phyloP scores from a whole-genome alignment of 2,797 vertebrate species.

The Argya squamiceps region DNA sequence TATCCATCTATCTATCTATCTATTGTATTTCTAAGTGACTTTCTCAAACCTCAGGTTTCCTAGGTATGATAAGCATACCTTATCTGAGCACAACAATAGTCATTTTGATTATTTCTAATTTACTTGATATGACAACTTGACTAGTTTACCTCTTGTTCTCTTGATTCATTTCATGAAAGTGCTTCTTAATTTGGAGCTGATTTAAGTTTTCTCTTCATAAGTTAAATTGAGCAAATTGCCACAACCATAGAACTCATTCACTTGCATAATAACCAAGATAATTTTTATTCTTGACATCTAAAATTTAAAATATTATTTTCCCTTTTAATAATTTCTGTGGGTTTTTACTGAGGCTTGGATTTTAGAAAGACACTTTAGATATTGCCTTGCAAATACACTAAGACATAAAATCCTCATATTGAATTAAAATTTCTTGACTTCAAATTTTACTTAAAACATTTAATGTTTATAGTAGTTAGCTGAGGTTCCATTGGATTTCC shows the following conservation, averaged over 20 bases:
- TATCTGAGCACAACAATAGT: not conserved
- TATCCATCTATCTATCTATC: no score
- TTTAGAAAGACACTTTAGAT: not conserved
- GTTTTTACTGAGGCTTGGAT: not conserved
- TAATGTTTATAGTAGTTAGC: not conserved
- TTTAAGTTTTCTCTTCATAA: not conserved
- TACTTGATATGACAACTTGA: not conserved
- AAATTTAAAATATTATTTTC: not conserved
- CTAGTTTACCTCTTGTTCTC: not conserved
- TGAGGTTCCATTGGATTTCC: not conserved
- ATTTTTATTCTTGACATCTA: not conserved
- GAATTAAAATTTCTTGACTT: not conserved
- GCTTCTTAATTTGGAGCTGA: not conserved
- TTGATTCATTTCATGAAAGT: not conserved
- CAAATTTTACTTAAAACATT: not conserved
- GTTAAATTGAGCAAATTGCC: not conserved
- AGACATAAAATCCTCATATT: not conserved
- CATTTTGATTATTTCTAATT: not conserved
- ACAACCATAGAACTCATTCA: not conserved
- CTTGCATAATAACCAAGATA: not conserved
- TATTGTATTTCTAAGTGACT: not conserved
- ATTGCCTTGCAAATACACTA: not conserved
- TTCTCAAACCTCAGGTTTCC: not conserved
- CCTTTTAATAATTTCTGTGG: not conserved
- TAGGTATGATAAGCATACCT: not conserved